These are phyloP conservation scores for Dicroscelio sp. DNA, from an alignment of 2,888 invertebrate species.

Conservation along the genomic window DNA sequence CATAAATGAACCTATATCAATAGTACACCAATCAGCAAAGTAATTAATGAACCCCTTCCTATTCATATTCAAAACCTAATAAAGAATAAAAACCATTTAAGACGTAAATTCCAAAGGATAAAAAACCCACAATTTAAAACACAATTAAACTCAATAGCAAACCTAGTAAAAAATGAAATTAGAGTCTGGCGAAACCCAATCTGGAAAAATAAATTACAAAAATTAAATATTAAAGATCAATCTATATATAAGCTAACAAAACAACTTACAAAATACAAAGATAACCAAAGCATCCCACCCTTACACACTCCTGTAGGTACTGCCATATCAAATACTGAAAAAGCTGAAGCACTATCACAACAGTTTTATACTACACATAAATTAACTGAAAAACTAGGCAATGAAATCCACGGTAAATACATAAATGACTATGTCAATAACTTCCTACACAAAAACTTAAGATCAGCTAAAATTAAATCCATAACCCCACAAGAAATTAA, in stretches of 20 bases:
- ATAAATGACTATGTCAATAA: background rate
- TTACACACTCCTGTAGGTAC: background rate
- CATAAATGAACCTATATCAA: background rate
- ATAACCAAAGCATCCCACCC: background rate
- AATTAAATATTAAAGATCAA: background rate
- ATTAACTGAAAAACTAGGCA: slow-evolving; percentile 12
- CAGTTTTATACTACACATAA: slow-evolving; percentile 30
- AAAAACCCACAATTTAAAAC: background rate
- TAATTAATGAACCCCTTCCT: background rate
- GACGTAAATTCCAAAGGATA: background rate
- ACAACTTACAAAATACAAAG: background rate
- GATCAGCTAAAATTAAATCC: background rate
- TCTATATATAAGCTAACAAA: slow-evolving; percentile 11
- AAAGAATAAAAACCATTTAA: background rate
- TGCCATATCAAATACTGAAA: background rate
- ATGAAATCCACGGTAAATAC: background rate
- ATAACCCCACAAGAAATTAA: slow-evolving; percentile 23
- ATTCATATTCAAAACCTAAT: background rate
- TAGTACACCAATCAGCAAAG: background rate
- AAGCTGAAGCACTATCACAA: slow-evolving; percentile 14
- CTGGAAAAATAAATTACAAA: slow-evolving; percentile 7
- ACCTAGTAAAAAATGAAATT: slow-evolving; percentile 13
- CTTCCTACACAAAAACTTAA: background rate
- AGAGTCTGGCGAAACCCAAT: slow-evolving; percentile 1
- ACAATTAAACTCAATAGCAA: background rate